Conservation (phyloP, 2,888 invertebrate species). For the Andrena hattorfiana region DNA sequence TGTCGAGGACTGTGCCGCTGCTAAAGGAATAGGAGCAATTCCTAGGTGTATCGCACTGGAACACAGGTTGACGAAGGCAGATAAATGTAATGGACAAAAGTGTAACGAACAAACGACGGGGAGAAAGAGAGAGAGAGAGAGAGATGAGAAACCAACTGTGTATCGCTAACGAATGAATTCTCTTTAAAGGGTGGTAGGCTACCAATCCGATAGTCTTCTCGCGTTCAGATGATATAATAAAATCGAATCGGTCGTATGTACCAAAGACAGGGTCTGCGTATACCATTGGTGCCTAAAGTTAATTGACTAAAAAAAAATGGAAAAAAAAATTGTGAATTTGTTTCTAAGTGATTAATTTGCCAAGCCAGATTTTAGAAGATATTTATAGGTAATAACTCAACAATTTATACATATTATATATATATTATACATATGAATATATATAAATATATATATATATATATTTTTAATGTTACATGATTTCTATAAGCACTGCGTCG, state of each 20-base stretch:
- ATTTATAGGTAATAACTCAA: conserved; percentile 84
- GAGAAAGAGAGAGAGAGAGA: conserved; percentile 33
- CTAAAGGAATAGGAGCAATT: conserved; percentile 76
- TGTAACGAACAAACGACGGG: conserved; percentile 54
- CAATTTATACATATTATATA: conserved; percentile 84
- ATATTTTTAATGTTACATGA: conserved; percentile 85
- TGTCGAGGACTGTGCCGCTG: conserved; percentile 73
- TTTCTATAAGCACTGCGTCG: conserved; percentile 83
- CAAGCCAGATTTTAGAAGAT: conserved; percentile 84
- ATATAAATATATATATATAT: conserved; percentile 75
- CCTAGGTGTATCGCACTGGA: conserved; percentile 76
- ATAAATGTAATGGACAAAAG: conserved; percentile 59
- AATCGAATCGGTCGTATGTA: conserved; percentile 84
- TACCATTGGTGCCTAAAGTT: conserved; percentile 85
- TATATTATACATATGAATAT: conserved; percentile 65
- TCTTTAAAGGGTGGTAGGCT: conserved; percentile 57
- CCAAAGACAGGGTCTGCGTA: conserved; percentile 85
- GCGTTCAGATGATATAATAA: conserved; percentile 58
- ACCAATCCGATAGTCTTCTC: conserved; percentile 60
- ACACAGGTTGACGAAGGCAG: conserved; percentile 62
- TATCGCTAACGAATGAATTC: conserved; percentile 58
- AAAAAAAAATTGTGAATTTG: conserved; percentile 79
- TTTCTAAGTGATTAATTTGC: conserved; percentile 84
- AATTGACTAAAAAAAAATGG: conserved; percentile 71
- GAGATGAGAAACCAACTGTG: conserved; percentile 43